These are phyloP conservation scores for Oryzias melastigma DNA, from an alignment of 2,113 vertebrate genomes.

Conservation along the genomic window DNA sequence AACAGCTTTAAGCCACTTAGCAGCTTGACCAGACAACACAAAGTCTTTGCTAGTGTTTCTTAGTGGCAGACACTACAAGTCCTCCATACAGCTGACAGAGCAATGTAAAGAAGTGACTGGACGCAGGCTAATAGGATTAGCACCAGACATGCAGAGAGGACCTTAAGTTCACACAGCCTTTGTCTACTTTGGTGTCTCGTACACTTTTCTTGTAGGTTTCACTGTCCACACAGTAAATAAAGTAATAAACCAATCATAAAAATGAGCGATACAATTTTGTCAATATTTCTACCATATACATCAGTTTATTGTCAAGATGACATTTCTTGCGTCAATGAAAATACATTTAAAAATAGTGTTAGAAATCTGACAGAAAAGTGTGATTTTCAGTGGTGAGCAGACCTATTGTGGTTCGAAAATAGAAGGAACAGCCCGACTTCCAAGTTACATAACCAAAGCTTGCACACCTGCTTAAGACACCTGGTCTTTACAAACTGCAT, in stretches of 20 bases:
- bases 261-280: not conserved
- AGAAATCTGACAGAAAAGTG: constrained; percentile 7
- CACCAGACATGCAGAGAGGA: constrained; percentile 20
- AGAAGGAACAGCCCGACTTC: constrained; percentile 14
- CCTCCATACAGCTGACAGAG: constrained; percentile 51
- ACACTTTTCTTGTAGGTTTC: not conserved
- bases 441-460: constrained; percentile 35
- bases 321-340: not conserved
- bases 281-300: not conserved
- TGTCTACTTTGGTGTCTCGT: constrained; percentile 20
- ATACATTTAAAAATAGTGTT: not conserved
- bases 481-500: not conserved
- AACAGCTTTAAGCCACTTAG: constrained; percentile 61
- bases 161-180: constrained; percentile 13
- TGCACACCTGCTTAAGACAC: constrained; percentile 18
- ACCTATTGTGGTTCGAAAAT: constrained; percentile 40
- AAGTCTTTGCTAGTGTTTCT: constrained; percentile 21
- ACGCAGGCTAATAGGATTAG: constrained; percentile 54
- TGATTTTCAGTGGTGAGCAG: constrained; percentile 26
- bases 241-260: not conserved
- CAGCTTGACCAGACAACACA: constrained; percentile 52
- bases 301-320: not conserved
- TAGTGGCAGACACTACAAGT: constrained; percentile 45
- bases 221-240: not conserved
- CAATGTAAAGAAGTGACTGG: constrained; percentile 40